Evolutionary conservation across 2,113 vertebrate genomes (phyloP), one percentile per base, ranked within the genome.

Genomic region (Nothoprocta pentlandii): DNA sequence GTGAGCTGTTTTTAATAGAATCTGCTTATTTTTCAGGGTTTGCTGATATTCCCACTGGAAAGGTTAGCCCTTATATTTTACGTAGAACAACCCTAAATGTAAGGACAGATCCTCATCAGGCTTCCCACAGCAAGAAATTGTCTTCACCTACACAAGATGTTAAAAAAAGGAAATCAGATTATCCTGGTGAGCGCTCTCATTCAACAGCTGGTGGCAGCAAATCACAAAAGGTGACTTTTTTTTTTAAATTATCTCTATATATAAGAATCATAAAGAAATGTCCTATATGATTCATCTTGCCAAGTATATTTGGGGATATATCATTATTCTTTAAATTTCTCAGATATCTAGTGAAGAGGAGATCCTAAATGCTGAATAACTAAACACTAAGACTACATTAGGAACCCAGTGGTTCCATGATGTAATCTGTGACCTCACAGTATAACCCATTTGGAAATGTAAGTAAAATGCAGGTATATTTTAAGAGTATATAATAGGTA

Each of bases 41-140:
- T 97, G 98, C 98, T 44, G 98, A 99, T 85, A 98, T 98, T 83
- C 98, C 98, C 5, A 42, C 97, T 4, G 98, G 97, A 66, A 98
- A 98, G 79, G 91, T 89, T 44, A 98, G 98, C 86, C 98, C 99
- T 0, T 98, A 97, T 21, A 95, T 99, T 94, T 84, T 99, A 26
- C 95, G 96, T 10, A 98, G 97, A 95, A 98, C 98, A 51, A 97
- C 97, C 1, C 95, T 96, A 77, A 97, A 91, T 23, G 98, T 89
- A 32, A 94, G 98, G 91, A 98, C 95, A 78, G 98, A 98, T 84
- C 97, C 98, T 51, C 97, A 75, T 13, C 92, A 98, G 63, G 85
- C 97, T 32, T 96, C 96, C 16, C 51, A 42, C 22, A 77, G 46
- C 32, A 96, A 96, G 91, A 98, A 90, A 74, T 63, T 68, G 20